A percentile compares a stretch with the other conserved stretches of the same genome.
Conservation (phyloP, 1,140 invertebrate genomes). For the Nephila pilipes region DNA sequence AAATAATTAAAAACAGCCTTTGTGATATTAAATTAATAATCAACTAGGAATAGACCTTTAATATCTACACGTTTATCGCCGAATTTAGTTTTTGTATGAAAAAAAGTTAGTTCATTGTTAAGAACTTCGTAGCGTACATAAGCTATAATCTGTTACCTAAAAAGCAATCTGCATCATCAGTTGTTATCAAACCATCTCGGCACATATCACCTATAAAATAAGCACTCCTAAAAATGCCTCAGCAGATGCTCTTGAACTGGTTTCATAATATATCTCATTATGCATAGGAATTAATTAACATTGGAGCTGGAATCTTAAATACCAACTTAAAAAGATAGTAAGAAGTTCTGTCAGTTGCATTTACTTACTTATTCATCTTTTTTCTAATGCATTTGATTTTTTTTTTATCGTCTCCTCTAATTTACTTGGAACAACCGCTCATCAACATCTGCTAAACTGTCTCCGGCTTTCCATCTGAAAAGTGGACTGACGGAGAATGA, state of each 20-base stretch:
- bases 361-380: neutral
- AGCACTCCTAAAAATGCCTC: neutral
- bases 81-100: too few relatives aligned
- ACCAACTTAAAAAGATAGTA: neutral
- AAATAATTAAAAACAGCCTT: too few relatives aligned
- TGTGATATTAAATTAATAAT: too few relatives aligned
- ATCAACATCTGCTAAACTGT: neutral
- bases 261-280: neutral
- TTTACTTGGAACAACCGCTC: neutral
- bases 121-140: too few relatives aligned
- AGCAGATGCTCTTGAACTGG: constrained; percentile 4
- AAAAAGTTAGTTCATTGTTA: too few relatives aligned
- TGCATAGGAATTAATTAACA: neutral
- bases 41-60: too few relatives aligned
- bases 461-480: neutral
- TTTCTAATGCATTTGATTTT: neutral
- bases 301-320: neutral
- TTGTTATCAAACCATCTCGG: neutral
- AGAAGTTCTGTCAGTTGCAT: constrained; percentile 1
- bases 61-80: too few relatives aligned
- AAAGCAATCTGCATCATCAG: too few relatives aligned
- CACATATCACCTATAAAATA: neutral
- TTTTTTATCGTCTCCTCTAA: neutral
- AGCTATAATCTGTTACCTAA: too few relatives aligned
- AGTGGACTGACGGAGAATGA: neutral